Evolutionary conservation across 2,888 invertebrate species (phyloP).

Genomic region (Enchytraeus crypticus): DNA sequence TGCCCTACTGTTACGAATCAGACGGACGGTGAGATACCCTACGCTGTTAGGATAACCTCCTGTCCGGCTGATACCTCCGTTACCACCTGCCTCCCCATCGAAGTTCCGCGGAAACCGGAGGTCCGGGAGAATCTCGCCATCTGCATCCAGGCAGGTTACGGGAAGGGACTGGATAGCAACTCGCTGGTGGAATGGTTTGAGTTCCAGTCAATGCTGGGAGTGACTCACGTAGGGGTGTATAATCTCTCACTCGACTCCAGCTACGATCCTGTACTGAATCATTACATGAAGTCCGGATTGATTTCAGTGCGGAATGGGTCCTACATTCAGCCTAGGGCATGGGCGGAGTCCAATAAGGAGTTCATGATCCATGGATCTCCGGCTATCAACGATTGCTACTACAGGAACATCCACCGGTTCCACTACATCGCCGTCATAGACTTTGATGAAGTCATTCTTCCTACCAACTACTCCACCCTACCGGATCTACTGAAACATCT

Average conservation of each 20-base stretch:
- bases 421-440: constrained; percentile 17
- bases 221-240: constrained; percentile 8
- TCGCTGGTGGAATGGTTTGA: constrained; percentile 16
- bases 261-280: constrained; percentile 1
- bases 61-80: not conserved
- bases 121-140: not conserved
- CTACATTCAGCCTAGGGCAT: constrained; percentile 5
- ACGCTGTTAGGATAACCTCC: not conserved
- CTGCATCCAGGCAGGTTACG: constrained; percentile 20
- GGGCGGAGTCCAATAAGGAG: constrained; percentile 2
- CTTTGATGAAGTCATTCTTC: constrained; percentile 20
- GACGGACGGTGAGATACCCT: not conserved
- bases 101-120: not conserved
- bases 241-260: constrained; percentile 4
- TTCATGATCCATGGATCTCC: constrained; percentile 23
- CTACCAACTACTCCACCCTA: constrained; percentile 8
- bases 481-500: constrained; percentile 13
- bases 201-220: constrained; percentile 9
- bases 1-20: not conserved
- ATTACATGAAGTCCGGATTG: constrained; percentile 2
- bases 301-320: constrained; percentile 6
- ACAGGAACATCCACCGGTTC: constrained; percentile 19
- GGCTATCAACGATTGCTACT: constrained; percentile 23
- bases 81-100: not conserved
- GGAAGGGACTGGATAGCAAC: constrained; percentile 12